A percentile compares a stretch with the other conserved stretches of the same genome.
Evolutionary conservation across 2,888 invertebrate genomes (phyloP).

Genomic region (Macrophya alboannulata): DNA sequence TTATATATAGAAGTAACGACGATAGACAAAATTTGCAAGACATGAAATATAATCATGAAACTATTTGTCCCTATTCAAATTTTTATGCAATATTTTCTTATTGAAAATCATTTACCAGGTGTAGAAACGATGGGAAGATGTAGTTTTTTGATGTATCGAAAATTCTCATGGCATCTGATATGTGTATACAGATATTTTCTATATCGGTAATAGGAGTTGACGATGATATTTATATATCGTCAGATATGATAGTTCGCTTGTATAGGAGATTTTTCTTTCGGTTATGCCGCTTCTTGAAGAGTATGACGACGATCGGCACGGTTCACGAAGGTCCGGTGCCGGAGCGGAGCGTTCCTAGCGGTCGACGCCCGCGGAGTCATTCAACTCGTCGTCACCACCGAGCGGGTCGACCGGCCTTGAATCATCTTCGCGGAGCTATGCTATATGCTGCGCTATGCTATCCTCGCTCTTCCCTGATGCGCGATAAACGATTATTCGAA

Average conservation of each 20-base stretch:
- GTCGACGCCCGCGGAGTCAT: conserved; percentile 79
- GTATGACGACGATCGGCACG: conserved; percentile 10
- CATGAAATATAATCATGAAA: no score
- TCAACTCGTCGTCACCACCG: conserved; percentile 74
- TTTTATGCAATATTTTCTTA: neutral
- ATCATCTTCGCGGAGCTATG: conserved; percentile 69
- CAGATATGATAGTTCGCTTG: neutral
- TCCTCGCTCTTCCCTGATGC: conserved; percentile 62
- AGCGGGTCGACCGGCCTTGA: conserved; percentile 72
- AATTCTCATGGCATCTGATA: conserved; percentile 49
- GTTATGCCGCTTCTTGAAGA: neutral
- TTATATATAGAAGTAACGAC: no score
- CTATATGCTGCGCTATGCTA: conserved; percentile 60
- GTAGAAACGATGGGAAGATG: conserved; percentile 47
- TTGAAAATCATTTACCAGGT: conserved; percentile 34
- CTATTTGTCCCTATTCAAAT: no score
- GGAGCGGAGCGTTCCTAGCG: conserved; percentile 62
- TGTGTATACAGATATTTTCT: neutral
- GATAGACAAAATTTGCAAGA: no score
- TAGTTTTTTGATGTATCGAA: conserved; percentile 19
- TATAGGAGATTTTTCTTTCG: neutral
- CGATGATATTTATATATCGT: neutral
- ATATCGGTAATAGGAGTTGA: neutral
- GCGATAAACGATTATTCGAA: conserved; percentile 30
- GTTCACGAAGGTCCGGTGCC: conserved; percentile 23